Evolutionary conservation across 1,140 invertebrate genomes (phyloP).

Genomic region (Adoxophyes honmai): DNA sequence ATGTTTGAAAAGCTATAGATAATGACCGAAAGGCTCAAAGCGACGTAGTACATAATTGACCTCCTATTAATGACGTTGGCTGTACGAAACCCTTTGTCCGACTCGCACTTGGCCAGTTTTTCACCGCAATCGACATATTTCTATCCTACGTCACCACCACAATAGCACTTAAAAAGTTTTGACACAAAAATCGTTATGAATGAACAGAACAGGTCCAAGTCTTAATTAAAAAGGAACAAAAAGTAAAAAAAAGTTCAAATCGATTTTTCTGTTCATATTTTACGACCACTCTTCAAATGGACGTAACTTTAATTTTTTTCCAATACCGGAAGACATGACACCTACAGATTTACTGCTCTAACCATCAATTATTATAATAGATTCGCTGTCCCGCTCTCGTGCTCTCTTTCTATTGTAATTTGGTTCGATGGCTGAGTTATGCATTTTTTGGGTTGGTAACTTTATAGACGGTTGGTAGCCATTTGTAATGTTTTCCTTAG

Average conservation of each 20-base stretch:
- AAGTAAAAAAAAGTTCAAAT: background rate
- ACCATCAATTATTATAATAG: slow-evolving; percentile 45
- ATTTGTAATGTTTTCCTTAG: too few relatives aligned
- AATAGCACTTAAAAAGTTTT: too few relatives aligned
- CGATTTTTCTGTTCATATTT: slow-evolving; percentile 4
- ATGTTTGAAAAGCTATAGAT: too few relatives aligned
- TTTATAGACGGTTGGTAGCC: too few relatives aligned
- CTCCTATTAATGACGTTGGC: too few relatives aligned
- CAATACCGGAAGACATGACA: slow-evolving; percentile 48
- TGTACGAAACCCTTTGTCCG: too few relatives aligned
- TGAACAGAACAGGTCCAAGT: slow-evolving; percentile 12
- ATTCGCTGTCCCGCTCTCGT: slow-evolving; percentile 24
- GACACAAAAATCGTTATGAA: background rate
- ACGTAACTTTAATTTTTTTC: slow-evolving; percentile 24
- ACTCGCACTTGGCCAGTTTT: too few relatives aligned
- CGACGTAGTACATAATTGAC: too few relatives aligned
- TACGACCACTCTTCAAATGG: slow-evolving; percentile 7
- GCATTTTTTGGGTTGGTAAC: too few relatives aligned
- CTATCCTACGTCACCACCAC: too few relatives aligned
- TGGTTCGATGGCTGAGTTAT: slow-evolving; percentile 6
- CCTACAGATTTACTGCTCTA: slow-evolving; percentile 34
- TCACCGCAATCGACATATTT: too few relatives aligned
- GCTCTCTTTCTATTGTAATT: slow-evolving; percentile 22
- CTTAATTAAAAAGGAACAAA: slow-evolving; percentile 14
- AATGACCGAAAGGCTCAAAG: too few relatives aligned